phyloP scores from a whole-genome alignment of 92 coral and sea anemone genomes.

The Epizoanthus scotinus region DNA sequence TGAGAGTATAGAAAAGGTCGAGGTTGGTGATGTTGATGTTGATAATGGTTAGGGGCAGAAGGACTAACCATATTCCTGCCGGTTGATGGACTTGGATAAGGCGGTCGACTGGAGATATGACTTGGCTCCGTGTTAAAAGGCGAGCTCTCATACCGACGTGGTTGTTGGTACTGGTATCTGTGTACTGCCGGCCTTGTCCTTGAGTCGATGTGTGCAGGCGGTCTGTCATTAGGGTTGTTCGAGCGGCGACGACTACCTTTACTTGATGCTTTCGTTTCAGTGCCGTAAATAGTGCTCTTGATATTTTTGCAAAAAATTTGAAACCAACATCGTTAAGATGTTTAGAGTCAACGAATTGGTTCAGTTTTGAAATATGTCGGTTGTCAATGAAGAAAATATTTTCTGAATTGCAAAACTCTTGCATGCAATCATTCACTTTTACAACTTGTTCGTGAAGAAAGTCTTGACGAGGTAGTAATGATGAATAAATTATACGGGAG shows the following conservation, averaged over 20 bases:
- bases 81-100: background rate
- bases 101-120: background rate
- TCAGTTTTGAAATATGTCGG: background rate
- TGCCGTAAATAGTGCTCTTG: constrained; percentile 14
- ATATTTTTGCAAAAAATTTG: constrained; percentile 7
- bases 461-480: background rate
- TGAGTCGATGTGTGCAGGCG: background rate
- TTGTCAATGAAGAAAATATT: background rate
- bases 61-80: constrained; percentile 2
- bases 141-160: constrained; percentile 10
- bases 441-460: background rate
- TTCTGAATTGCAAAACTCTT: background rate
- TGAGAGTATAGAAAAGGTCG: constrained; percentile 6
- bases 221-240: background rate
- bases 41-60: background rate
- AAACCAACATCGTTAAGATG: constrained; percentile 13
- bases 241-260: constrained; percentile 13
- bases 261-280: constrained; percentile 7
- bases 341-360: background rate
- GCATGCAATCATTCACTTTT: background rate
- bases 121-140: constrained; percentile 6
- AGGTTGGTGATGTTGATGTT: background rate
- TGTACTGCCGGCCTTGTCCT: background rate
- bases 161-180: constrained; percentile 1
- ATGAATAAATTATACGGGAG: background rate